Base-by-base conservation (phyloP, 2,888 invertebrate genomes). In the Aporophyla nigra region DNA sequence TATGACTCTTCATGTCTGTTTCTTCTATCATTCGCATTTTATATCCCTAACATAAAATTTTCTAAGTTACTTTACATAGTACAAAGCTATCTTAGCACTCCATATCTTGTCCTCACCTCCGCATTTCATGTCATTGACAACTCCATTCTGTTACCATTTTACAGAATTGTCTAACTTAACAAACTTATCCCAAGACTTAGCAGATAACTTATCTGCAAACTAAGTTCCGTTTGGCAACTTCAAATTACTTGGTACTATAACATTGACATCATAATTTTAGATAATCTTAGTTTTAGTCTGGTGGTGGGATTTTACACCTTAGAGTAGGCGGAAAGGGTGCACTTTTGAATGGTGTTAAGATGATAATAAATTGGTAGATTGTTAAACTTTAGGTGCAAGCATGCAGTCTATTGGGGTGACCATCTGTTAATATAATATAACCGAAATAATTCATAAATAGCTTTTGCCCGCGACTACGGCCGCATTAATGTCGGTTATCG, bases 241-340 rank as follows among this genome's bases (percentile, higher is more conserved):
- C 73, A 83, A 87, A 88, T 88, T 80, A 86, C 78, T 79, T 75
- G 40, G 65, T 71, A 78, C 80, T 81, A 75, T 83, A 71, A 63
- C 88, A 92, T 93, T 92, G 93, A 94, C 93, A 92, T 92, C 91
- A 90, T 94, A 93, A 94, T 94, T 65, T 93, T 91, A 88, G 90
- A 91, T 92, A 91, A 92, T 91, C 88, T 90, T 90, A 80, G 74
- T 74, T 79, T 49, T 58, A 68, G 66, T 76, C 54, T 71, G 68
- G 14, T 70, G 61, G 27, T 63, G n/a, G 16, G 67, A 80, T 65
- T 68, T 81, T 89, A 51, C 80, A 83, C 89, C 84, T 87, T 93
- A 88, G 85, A 53, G 1, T 61, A 51, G 21, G 16, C 56, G 10
- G 1, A 69, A 87, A 87, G 83, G 27, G 86, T 79, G 70, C 24